These are phyloP conservation scores for Acropternis orthonyx DNA, from an alignment of 2,797 vertebrate species.

Conservation along the genomic window DNA sequence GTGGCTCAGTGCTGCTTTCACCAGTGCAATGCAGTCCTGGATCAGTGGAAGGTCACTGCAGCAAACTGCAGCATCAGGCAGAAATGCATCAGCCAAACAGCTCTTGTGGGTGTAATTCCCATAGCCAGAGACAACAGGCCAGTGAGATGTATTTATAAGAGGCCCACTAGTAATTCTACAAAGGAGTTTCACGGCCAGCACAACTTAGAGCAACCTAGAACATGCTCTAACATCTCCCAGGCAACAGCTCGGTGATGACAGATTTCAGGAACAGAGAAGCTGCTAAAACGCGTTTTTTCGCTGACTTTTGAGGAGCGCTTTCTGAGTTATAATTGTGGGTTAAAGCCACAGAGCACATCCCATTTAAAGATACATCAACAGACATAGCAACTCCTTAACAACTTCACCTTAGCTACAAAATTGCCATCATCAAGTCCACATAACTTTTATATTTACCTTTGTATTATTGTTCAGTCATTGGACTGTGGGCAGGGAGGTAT, in stretches of 20 bases:
- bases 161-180: neutral
- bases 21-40: neutral
- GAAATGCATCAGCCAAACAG: neutral
- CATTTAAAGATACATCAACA: neutral
- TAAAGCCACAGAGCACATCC: neutral
- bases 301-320: neutral
- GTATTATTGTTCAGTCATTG: neutral
- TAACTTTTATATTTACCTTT: neutral
- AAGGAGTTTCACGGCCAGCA: neutral
- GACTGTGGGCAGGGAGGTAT: neutral
- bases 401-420: neutral
- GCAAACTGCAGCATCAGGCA: neutral
- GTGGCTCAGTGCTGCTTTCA: neutral
- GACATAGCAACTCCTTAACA: neutral
- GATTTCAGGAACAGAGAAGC: neutral
- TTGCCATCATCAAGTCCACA: neutral
- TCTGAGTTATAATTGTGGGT: neutral
- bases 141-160: neutral
- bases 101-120: neutral
- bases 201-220: neutral
- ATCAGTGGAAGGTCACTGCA: neutral
- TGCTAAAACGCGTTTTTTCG: neutral
- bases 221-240: neutral
- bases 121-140: neutral
- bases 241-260: neutral